Evolutionary conservation across 2,888 invertebrate genomes (phyloP).

Genomic region (Sinelater perroti): DNA sequence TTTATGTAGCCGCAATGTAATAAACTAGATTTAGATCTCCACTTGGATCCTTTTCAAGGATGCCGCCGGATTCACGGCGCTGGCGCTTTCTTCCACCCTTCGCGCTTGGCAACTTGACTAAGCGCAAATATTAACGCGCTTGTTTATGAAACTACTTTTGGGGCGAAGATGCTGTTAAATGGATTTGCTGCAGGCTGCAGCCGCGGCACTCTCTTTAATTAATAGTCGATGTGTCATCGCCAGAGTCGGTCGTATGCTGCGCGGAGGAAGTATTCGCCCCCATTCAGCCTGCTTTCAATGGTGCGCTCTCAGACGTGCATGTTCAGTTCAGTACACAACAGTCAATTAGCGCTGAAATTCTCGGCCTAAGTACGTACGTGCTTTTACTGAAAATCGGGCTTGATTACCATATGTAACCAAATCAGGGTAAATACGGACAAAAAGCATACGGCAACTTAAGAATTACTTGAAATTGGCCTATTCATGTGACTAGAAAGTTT

Average conservation of each 20-base stretch:
- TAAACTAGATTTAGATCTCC: conserved; percentile 14
- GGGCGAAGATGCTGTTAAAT: conserved; percentile 8
- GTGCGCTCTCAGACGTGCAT: conserved; percentile 10
- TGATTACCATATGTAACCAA: too few relatives aligned
- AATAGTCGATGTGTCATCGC: conserved; percentile 16
- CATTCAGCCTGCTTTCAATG: conserved; percentile 4
- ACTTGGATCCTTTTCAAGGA: background rate
- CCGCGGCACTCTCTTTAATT: conserved; percentile 13
- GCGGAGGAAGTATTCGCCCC: conserved; percentile 6
- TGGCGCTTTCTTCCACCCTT: conserved; percentile 3
- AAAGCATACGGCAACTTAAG: too few relatives aligned
- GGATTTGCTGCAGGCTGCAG: conserved; percentile 7
- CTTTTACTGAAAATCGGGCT: too few relatives aligned
- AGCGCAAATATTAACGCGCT: conserved; percentile 12
- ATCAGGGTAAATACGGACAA: too few relatives aligned
- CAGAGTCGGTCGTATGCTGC: conserved; percentile 1
- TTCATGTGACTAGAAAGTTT: too few relatives aligned
- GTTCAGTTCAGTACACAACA: background rate
- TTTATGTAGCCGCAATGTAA: conserved; percentile 9
- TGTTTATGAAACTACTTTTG: conserved; percentile 17
- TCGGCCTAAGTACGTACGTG: background rate
- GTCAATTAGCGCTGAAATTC: conserved; percentile 8
- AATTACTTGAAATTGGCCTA: too few relatives aligned
- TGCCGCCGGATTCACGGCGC: conserved; percentile 3
- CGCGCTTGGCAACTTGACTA: conserved; percentile 8